Conservation (phyloP, 2,797 vertebrate species). For the Coracias cyanogaster region DNA sequence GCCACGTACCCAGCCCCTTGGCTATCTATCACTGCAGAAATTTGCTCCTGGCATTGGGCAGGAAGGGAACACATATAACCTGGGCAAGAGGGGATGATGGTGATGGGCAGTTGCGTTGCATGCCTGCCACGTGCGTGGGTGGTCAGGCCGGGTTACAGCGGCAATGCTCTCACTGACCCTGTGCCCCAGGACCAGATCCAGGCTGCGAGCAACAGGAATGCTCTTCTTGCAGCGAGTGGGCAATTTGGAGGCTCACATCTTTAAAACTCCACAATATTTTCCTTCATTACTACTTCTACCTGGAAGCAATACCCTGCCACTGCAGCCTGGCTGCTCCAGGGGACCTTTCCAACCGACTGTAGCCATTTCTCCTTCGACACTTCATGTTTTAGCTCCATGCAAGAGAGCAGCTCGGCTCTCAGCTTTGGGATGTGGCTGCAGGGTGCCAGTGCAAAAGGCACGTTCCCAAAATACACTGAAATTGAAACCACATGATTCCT, state of each 20-base stretch:
- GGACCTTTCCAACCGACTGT: not conserved
- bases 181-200: not conserved
- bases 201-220: fast-evolving
- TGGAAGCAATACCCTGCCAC: not conserved
- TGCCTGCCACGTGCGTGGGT: not conserved
- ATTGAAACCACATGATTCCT: not conserved
- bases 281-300: not conserved
- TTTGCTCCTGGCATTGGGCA: not conserved
- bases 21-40: not conserved
- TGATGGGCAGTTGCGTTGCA: not conserved
- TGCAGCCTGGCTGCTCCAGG: not conserved
- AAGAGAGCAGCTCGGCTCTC: not conserved
- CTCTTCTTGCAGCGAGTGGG: not conserved
- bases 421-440: not conserved
- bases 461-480: slow-evolving; percentile 35
- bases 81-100: not conserved
- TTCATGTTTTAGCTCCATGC: not conserved
- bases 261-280: not conserved
- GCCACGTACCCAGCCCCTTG: fast-evolving
- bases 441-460: slow-evolving; percentile 22
- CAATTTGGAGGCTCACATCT: not conserved
- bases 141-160: not conserved
- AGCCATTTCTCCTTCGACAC: not conserved
- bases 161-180: not conserved
- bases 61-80: not conserved